phyloP scores from a whole-genome alignment of 2,888 invertebrate species.

The Drosophila cyrtoloma region DNA sequence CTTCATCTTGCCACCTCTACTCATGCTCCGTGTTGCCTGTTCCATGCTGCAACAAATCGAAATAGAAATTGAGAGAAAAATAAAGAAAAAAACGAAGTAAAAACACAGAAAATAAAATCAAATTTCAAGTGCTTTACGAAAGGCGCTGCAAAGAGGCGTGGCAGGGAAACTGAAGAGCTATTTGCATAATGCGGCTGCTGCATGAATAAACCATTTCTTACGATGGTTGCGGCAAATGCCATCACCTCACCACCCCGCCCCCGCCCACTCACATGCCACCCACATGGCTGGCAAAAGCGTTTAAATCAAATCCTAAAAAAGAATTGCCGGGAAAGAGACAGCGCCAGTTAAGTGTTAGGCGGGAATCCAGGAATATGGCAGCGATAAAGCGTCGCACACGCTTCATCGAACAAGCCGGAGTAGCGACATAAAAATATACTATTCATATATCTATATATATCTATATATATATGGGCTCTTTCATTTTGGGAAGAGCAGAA shows the following conservation, averaged over 20 bases:
- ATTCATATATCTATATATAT: neutral
- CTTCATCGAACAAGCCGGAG: constrained; percentile 69
- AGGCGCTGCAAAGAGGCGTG: constrained; percentile 58
- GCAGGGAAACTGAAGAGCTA: constrained; percentile 56
- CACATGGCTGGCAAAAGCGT: constrained; percentile 57
- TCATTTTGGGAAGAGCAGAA: constrained; percentile 33
- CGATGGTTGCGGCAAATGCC: constrained; percentile 35
- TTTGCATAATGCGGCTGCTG: constrained; percentile 79
- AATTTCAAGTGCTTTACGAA: constrained; percentile 70
- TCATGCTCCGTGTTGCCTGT: neutral
- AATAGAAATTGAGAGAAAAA: constrained; percentile 61
- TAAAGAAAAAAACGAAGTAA: constrained; percentile 1
- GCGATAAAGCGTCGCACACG: constrained; percentile 57
- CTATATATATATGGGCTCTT: neutral
- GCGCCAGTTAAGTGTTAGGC: constrained; percentile 50
- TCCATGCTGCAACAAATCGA: constrained; percentile 76
- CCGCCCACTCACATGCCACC: constrained; percentile 1
- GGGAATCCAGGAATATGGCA: constrained; percentile 19
- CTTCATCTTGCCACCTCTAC: constrained; percentile 11
- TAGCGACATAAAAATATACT: constrained; percentile 22
- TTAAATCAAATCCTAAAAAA: constrained; percentile 72
- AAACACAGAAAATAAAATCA: constrained; percentile 60
- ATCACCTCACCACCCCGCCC: neutral
- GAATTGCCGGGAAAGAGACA: constrained; percentile 18
- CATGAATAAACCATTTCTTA: constrained; percentile 78